A percentile compares a stretch with the other conserved stretches of the same genome.
Evolutionary conservation across 2,888 invertebrate species (phyloP).

Genomic region (Andrena flavipes): DNA sequence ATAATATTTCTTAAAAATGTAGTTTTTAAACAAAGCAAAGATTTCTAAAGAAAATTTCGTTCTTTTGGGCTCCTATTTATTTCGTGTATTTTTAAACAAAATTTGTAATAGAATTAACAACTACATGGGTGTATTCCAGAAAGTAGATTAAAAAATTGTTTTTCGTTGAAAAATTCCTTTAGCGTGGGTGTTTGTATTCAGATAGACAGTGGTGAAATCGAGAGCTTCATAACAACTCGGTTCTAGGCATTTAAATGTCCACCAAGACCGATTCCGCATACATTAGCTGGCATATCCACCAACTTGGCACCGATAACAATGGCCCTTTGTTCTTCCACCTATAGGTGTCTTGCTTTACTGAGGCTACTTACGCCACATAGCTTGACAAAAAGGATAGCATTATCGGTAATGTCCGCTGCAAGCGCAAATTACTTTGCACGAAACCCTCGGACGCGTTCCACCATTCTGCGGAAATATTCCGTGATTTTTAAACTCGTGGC

Average conservation of each 20-base stretch:
- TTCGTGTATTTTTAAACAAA: no score
- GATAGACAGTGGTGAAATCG: not conserved
- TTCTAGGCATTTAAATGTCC: conserved; percentile 35
- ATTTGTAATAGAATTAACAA: no score
- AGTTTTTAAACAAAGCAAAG: no score
- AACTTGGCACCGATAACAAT: conserved; percentile 61
- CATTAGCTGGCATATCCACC: conserved; percentile 55
- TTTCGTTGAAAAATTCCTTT: not conserved
- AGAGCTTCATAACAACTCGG: not conserved
- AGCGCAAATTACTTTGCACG: conserved; percentile 52
- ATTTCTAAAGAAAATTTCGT: no score
- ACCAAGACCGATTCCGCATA: conserved; percentile 45
- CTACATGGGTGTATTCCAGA: no score
- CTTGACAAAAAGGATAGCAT: conserved; percentile 58
- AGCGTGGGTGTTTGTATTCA: not conserved
- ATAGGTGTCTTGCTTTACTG: conserved; percentile 49
- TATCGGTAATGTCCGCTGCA: conserved; percentile 54
- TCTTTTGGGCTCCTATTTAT: no score
- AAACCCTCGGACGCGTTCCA: conserved; percentile 10
- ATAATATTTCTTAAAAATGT: no score
- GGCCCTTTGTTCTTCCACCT: conserved; percentile 47
- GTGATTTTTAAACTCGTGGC: conserved; percentile 13
- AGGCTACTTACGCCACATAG: conserved; percentile 42
- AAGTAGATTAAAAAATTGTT: no score
- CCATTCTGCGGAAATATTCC: conserved; percentile 5